phyloP scores from a whole-genome alignment of 2,888 invertebrate genomes.

The Ischnus inquisitorius region DNA sequence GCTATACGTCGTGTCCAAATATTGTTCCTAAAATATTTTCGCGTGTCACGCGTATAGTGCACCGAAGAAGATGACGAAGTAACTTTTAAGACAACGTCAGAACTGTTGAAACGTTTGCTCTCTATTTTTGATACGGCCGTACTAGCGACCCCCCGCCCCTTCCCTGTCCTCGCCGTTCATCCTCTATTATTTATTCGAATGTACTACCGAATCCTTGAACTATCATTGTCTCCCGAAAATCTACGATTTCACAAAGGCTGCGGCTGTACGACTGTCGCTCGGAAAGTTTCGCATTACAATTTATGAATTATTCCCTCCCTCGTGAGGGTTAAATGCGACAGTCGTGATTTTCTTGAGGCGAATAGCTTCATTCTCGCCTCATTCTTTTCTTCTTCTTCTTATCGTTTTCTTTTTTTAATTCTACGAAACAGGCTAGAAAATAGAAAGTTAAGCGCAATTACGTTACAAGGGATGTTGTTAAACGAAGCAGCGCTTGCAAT shows the following conservation, averaged over 20 bases:
- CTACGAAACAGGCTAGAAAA: conserved; percentile 77
- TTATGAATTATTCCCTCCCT: neutral
- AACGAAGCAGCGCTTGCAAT: conserved; percentile 43
- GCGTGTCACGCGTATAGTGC: conserved; percentile 76
- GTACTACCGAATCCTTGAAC: conserved; percentile 35
- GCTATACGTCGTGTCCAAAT: conserved; percentile 81
- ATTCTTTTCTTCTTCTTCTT: conserved; percentile 7
- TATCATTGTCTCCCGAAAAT: conserved; percentile 38
- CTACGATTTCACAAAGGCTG: conserved; percentile 14
- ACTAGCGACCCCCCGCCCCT: conserved; percentile 62
- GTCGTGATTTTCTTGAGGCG: conserved; percentile 33
- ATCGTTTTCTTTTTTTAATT: conserved; percentile 22
- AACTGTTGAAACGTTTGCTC: conserved; percentile 75
- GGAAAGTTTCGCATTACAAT: neutral
- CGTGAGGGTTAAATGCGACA: neutral
- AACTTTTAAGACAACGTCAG: conserved; percentile 61
- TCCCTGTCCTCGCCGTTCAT: conserved; percentile 47
- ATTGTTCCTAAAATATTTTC: conserved; percentile 80
- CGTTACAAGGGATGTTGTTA: conserved; percentile 66
- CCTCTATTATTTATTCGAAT: conserved; percentile 62
- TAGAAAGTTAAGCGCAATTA: conserved; percentile 79
- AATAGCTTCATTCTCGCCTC: neutral
- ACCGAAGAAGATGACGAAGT: conserved; percentile 60
- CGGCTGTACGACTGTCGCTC: conserved; percentile 28
- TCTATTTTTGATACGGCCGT: conserved; percentile 82